These are phyloP conservation scores for Otolemur crassicaudatus DNA, from an alignment of 2,797 vertebrate genomes.

Conservation along the genomic window DNA sequence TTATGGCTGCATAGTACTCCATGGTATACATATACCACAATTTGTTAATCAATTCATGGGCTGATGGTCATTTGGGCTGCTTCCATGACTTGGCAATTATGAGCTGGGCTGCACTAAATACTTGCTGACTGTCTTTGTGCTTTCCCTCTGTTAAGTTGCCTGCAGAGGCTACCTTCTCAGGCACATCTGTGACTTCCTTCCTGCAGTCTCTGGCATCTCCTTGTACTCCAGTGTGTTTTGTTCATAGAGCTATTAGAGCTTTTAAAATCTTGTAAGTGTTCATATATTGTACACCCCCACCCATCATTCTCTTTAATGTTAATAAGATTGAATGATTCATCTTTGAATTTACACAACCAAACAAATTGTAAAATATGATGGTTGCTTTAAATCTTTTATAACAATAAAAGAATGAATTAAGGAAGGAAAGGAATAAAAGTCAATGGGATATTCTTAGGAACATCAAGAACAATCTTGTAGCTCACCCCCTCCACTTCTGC, in stretches of 20 bases:
- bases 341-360: neutral
- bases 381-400: neutral
- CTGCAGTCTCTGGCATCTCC: neutral
- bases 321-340: neutral
- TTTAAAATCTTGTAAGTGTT: neutral
- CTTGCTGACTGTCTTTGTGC: neutral
- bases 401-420: neutral
- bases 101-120: too few species aligned
- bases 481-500: neutral
- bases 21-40: too few species aligned
- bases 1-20: too few species aligned
- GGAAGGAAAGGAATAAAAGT: neutral
- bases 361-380: neutral
- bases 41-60: too few species aligned
- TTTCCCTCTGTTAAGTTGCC: neutral
- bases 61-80: too few species aligned
- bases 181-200: neutral
- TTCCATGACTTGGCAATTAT: too few species aligned
- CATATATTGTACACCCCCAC: neutral
- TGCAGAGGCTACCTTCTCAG: neutral
- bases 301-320: neutral
- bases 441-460: neutral
- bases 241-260: neutral
- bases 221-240: neutral
- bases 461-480: neutral